Base-by-base conservation (phyloP, 1,140 invertebrate genomes). In the Saccostrea cuccullata region DNA sequence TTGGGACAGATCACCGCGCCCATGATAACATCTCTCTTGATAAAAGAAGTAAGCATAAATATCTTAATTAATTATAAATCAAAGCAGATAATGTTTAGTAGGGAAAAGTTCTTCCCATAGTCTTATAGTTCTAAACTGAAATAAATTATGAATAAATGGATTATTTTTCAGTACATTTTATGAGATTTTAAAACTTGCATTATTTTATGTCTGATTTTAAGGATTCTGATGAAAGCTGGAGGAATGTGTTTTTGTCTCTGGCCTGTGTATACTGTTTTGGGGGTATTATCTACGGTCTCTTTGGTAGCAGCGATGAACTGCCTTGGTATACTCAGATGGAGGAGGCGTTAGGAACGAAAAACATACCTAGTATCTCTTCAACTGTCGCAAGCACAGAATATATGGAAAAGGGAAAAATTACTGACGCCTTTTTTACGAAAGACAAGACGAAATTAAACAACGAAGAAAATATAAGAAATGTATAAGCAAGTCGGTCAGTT, bases 1-100 rank as follows among this genome's bases (percentile, higher is more conserved):
- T 56, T 88, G 40, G 87, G 87, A 17, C 83, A 88, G 40, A 56
- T 85, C 67, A 55, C 83, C 20, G 83, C 83, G 4, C 87, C 87
- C 20, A 58, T 85, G n/a, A n/a, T 85, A 11, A 85, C 47, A n/a
- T 82, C 77, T n/a, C 47, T 73, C 20, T 56, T 88, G 60, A 88
- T 73, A 13, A 15, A 84, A 30, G 20, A 70, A 13, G 87, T 88
- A 67, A 64, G 58, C 5, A 17, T 13, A 60, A 11, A 17, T 60
- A 20, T n/a, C 58, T 47, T 47, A 9, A 47, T 47, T 47, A 47
- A 47, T 47, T 8, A 47, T 47, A 47, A 47, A 47, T 47, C 47
- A 47, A 47, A 8, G 47, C 47, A 8, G 47, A 47, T 47, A 0
- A 47, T 3, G 5, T 6, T 47, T 47, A 8, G 9, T 47, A 47